Base-by-base conservation (phyloP, 2,797 vertebrate species). In the Takifugu rubripes region DNA sequence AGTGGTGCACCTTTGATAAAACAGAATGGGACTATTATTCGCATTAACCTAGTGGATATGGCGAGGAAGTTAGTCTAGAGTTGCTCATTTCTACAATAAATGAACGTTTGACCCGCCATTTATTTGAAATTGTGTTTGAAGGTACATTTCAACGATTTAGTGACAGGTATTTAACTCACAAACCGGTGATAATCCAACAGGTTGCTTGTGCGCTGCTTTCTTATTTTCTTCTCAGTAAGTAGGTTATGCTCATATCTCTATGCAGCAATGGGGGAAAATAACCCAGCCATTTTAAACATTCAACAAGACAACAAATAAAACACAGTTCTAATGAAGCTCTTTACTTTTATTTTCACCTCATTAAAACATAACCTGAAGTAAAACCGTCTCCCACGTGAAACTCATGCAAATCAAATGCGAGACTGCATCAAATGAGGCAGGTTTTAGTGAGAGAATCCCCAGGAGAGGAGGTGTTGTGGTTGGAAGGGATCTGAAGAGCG, bases 321-420 rank as follows among this genome's bases (percentile, higher is more conserved):
- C 56, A 62, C 47, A 58, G 51, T 31, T 73, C 51, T 61, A 79
- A 79, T 70, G 66, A 71, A 72, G 46, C 59, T 66, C 61, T 78
- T 74, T 65, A 62, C 71, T 83, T 84, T 81, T 65, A 86, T 69
- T 67, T 59, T 56, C 12, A 61, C 52, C 85, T 88, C 84, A 87
- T 90, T 90, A 89, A 89, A 90, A 87, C 66, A 31, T 88, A 76
- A 83, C 88, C 87, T 83, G 65, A 74, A 83, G 88, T 83, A 56
- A 87, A 83, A 85, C 62, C 47, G 60, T 76, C 61, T 71, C 77
- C 75, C 45, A 36, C 60, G 82, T 61, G 66, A 66, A 82, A 83
- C 74, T 52, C 48, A 85, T 87, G 87, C 70, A 82, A 86, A 88
- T 86, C 63, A 62, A 72, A 61, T 75, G 67, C 10, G 10, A 64